Percentiles rank a stretch among this genome's conserved stretches.
phyloP scores from a whole-genome alignment of 2,888 invertebrate genomes.

The Sturmia bella region DNA sequence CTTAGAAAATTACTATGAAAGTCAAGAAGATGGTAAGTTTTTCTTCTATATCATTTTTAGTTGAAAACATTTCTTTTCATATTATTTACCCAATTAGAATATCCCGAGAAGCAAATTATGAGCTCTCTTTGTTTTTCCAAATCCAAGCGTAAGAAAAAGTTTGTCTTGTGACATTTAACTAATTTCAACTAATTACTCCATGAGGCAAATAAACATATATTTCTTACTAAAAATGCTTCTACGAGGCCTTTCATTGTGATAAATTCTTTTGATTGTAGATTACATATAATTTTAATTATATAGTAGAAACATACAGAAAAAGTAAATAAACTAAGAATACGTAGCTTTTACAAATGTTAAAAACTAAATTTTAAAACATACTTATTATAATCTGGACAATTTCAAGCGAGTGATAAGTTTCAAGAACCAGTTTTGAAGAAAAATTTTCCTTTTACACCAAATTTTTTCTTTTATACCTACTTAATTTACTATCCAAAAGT shows the following conservation, averaged over 20 bases:
- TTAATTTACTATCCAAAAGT: too few relatives aligned
- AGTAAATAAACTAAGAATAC: too few relatives aligned
- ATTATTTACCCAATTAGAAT: conserved; percentile 23
- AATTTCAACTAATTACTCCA: background rate
- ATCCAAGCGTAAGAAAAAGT: conserved; percentile 46
- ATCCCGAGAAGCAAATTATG: conserved; percentile 38
- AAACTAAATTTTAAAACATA: too few relatives aligned
- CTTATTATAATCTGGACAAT: too few relatives aligned
- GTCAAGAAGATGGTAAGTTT: conserved; percentile 80
- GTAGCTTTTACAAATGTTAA: too few relatives aligned
- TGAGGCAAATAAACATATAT: background rate
- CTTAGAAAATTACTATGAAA: conserved; percentile 78
- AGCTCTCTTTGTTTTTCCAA: conserved; percentile 41
- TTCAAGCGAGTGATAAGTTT: background rate
- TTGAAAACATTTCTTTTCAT: conserved; percentile 4
- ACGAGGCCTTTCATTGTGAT: too few relatives aligned
- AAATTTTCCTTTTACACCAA: too few relatives aligned
- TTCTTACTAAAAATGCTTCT: background rate
- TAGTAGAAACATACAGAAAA: too few relatives aligned
- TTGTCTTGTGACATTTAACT: background rate
- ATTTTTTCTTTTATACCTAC: too few relatives aligned
- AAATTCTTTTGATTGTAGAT: too few relatives aligned
- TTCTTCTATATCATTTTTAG: conserved; percentile 22
- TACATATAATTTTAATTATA: too few relatives aligned
- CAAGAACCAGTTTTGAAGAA: too few relatives aligned